phyloP scores from a whole-genome alignment of 2,113 vertebrate genomes.

The Phalacrocorax brasilianus region DNA sequence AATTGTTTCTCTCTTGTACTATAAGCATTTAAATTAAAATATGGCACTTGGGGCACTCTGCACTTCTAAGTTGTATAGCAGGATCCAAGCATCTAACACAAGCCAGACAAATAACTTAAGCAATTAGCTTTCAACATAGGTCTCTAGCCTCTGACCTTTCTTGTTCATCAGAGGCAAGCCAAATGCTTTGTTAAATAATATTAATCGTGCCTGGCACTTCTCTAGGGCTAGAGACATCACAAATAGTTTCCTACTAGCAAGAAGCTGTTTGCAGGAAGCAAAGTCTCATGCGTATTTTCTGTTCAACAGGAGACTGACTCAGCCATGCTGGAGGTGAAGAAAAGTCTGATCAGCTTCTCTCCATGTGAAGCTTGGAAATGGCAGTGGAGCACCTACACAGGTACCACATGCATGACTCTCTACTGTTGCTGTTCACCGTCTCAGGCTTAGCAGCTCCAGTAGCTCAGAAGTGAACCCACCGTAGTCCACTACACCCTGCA shows the following conservation, averaged over 20 bases:
- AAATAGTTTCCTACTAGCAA: not conserved
- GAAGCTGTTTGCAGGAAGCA: not conserved
- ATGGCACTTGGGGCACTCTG: not conserved
- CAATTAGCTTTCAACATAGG: conserved; percentile 34
- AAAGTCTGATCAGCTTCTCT: not conserved
- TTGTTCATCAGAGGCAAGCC: not conserved
- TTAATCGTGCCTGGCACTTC: not conserved
- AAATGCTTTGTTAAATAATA: not conserved
- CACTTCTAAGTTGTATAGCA: not conserved
- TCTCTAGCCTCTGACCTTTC: conserved; percentile 7
- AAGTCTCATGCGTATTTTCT: not conserved
- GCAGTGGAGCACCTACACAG: not conserved
- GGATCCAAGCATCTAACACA: conserved; percentile 23
- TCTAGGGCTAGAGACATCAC: not conserved
- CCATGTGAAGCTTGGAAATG: not conserved
- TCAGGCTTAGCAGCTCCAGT: not conserved
- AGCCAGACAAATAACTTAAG: conserved; percentile 25
- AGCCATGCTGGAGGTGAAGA: not conserved
- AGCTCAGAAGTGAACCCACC: not conserved
- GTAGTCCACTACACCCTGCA: not conserved
- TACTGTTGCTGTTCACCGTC: not conserved
- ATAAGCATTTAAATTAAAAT: conserved; percentile 34
- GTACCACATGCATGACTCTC: not conserved
- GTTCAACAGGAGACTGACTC: not conserved
- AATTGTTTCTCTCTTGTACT: conserved; percentile 43